Base-by-base conservation (phyloP, 2,888 invertebrate genomes). In the Hanleya hanleyi region DNA sequence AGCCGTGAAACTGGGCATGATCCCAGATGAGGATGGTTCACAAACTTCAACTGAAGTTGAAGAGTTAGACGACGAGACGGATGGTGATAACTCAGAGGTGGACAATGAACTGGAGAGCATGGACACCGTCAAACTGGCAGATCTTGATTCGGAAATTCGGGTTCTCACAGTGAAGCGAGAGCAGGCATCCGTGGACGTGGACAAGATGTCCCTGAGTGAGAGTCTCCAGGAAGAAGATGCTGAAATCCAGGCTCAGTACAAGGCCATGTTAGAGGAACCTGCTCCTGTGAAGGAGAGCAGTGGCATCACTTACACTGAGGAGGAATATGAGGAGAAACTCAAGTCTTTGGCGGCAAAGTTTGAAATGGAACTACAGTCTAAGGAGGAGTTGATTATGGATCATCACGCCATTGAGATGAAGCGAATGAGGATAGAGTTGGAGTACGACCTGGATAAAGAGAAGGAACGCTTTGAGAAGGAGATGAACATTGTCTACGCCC, bases 401-500 rank as follows among this genome's bases (percentile, higher is more conserved):
- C 32, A 75, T 29, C 71, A 72, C 47, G 71, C 71, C 5, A 68
- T 80, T 7, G 74, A 73, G 49, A 65, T n/a, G 22, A 62, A 79
- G 61, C 22, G 75, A 12, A 70, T 61, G 74, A 80, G 57, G 72
- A 77, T n/a, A 71, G 68, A 70, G 78, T 75, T 76, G 79, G 77
- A 35, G 67, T 47, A 36, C 77, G 77, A 70, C 49, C 83, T 38
- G 29, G 36, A 26, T 4, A 33, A 22, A n/a, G 68, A 32, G 18
- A 68, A 18, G 33, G 77, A 80, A 61, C 74, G 82, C 51, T 71
- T 83, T 38, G 78, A 83, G 51, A 84, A 87, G 69, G 84, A 84
- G n/a, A 74, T 85, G 18, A 85, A 87, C 70, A 83, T 84, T 61
- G 77, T 83, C 50, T 83, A 76, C 76, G 80, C 78, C 36, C 69